Evolutionary conservation across 2,888 invertebrate genomes (phyloP).

Genomic region (Drosophila anomelani): DNA sequence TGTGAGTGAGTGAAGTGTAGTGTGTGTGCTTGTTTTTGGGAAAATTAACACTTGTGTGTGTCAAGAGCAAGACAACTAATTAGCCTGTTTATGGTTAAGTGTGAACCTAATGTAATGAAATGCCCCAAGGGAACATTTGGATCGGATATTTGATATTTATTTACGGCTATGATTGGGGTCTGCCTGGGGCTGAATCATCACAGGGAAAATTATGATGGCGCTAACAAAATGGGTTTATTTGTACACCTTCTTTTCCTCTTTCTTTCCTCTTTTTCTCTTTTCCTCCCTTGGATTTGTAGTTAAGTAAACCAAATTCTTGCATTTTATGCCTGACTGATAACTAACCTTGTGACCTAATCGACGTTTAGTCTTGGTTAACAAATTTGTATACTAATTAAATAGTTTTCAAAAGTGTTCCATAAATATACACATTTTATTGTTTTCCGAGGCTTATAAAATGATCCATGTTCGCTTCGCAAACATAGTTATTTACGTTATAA

Average conservation of each 20-base stretch:
- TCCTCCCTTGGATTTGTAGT: conserved; percentile 5
- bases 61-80: conserved; percentile 33
- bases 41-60: conserved; percentile 42
- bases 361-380: not conserved
- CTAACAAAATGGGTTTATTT: not conserved
- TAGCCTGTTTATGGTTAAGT: conserved; percentile 23
- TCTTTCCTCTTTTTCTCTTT: too few relatives aligned
- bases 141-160: conserved; percentile 7
- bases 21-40: conserved; percentile 23
- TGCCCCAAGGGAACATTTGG: not conserved
- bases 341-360: not conserved
- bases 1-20: conserved; percentile 12
- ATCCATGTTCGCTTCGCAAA: not conserved
- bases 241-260: too few relatives aligned
- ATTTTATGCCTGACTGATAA: not conserved
- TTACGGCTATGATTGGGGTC: not conserved
- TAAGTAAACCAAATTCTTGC: conserved; percentile 29
- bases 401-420: not conserved
- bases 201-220: not conserved
- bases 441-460: too few relatives aligned
- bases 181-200: not conserved
- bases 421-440: not conserved
- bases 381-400: not conserved
- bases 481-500: not conserved
- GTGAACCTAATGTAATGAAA: conserved; percentile 24